Conservation (phyloP, 2,797 vertebrate genomes). For the Molossus alvarezi region DNA sequence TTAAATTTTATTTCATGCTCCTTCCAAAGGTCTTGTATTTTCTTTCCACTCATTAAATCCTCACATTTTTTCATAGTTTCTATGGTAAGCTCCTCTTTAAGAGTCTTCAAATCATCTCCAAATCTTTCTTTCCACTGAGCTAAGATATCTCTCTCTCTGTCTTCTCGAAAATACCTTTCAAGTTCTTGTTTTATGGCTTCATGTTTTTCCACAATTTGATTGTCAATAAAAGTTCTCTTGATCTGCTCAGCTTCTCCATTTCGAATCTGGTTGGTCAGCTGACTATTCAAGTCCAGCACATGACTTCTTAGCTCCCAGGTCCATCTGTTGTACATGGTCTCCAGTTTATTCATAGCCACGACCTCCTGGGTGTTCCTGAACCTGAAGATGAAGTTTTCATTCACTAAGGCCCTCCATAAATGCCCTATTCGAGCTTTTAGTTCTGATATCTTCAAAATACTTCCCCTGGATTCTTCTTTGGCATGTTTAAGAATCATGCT, state of each 20-base stretch:
- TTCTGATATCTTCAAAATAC: constrained; percentile 84
- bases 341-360: constrained; percentile 88
- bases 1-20: constrained; percentile 78
- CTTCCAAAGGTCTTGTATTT: constrained; percentile 61
- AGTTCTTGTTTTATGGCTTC: constrained; percentile 74
- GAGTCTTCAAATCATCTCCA: constrained; percentile 75
- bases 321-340: constrained; percentile 87
- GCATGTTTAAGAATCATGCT: constrained; percentile 86
- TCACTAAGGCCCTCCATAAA: constrained; percentile 90
- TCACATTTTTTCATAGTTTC: constrained; percentile 77
- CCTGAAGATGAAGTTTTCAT: constrained; percentile 92
- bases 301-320: constrained; percentile 89
- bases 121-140: constrained; percentile 84
- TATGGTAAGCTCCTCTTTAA: constrained; percentile 69
- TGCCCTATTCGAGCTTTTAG: constrained; percentile 87
- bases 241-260: constrained; percentile 76
- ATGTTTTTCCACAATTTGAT: constrained; percentile 51
- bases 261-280: constrained; percentile 83
- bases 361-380: constrained; percentile 91
- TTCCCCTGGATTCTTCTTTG: not conserved
- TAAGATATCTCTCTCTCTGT: constrained; percentile 81
- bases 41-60: constrained; percentile 47
- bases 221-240: not conserved
- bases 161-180: constrained; percentile 81
- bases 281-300: constrained; percentile 85